Conservation (phyloP, 2,797 vertebrate genomes). For the Gambusia yucatana region DNA sequence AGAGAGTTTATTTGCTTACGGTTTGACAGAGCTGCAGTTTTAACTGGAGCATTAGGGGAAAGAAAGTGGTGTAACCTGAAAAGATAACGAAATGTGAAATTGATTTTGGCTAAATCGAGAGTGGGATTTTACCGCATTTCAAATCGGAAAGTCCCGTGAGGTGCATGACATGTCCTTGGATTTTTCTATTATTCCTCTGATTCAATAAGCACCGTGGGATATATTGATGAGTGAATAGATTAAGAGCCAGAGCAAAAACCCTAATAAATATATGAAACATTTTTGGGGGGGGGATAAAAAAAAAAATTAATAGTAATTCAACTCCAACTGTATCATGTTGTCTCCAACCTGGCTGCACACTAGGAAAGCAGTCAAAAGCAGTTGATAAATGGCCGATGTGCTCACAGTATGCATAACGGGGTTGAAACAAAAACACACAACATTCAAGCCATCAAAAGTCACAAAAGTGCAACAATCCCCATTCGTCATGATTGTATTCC, state of each 20-base stretch:
- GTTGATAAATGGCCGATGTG: conserved; percentile 44
- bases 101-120: not conserved
- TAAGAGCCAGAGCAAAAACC: conserved; percentile 11
- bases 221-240: conserved; percentile 25
- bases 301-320: conserved; percentile 5
- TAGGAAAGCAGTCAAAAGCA: conserved; percentile 42
- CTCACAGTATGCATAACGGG: conserved; percentile 49
- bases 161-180: conserved; percentile 19
- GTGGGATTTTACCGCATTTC: conserved; percentile 11
- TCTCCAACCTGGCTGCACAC: conserved; percentile 36
- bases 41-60: not conserved
- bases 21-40: conserved; percentile 1
- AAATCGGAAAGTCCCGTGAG: not conserved
- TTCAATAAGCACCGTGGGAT: conserved; percentile 20
- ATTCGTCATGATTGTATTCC: conserved; percentile 76
- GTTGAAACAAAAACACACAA: conserved; percentile 34
- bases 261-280: conserved; percentile 33
- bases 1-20: conserved; percentile 11
- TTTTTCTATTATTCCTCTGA: conserved; percentile 8
- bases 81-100: not conserved
- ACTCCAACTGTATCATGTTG: conserved; percentile 35
- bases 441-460: conserved; percentile 64
- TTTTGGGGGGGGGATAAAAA: not conserved
- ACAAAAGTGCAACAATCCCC: conserved; percentile 74
- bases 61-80: not conserved